phyloP scores from a whole-genome alignment of 2,113 vertebrate species.

The Pycnonotus jocosus region DNA sequence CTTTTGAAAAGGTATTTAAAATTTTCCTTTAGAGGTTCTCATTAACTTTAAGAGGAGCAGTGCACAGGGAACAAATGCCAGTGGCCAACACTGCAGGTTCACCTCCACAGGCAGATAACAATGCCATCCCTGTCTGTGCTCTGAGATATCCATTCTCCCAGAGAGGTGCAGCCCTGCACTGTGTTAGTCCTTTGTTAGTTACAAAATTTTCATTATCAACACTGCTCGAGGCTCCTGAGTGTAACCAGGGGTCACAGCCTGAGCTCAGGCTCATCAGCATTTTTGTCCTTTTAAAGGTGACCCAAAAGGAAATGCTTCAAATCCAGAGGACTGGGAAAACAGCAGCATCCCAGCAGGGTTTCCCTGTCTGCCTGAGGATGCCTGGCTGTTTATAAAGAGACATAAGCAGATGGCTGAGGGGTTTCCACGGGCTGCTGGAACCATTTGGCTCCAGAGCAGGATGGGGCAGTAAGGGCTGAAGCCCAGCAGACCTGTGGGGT shows the following conservation, averaged over 20 bases:
- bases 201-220: background rate
- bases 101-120: background rate
- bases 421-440: background rate
- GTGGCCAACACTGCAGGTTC: background rate
- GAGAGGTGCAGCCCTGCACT: background rate
- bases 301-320: background rate
- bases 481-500: background rate
- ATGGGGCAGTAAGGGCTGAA: background rate
- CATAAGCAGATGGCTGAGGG: background rate
- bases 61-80: background rate
- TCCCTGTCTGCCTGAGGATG: background rate
- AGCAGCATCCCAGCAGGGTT: background rate
- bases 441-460: background rate
- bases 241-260: background rate
- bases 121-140: accelerated
- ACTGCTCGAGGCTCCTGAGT: background rate
- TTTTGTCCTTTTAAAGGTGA: background rate
- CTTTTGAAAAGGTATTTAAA: background rate
- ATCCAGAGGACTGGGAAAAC: background rate
- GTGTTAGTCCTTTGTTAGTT: background rate
- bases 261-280: background rate
- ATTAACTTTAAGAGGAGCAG: background rate
- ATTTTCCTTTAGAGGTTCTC: background rate
- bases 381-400: background rate
- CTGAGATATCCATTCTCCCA: accelerated